These are phyloP conservation scores for Diloba caeruleocephala DNA, from an alignment of 2,888 invertebrate genomes.

Conservation along the genomic window DNA sequence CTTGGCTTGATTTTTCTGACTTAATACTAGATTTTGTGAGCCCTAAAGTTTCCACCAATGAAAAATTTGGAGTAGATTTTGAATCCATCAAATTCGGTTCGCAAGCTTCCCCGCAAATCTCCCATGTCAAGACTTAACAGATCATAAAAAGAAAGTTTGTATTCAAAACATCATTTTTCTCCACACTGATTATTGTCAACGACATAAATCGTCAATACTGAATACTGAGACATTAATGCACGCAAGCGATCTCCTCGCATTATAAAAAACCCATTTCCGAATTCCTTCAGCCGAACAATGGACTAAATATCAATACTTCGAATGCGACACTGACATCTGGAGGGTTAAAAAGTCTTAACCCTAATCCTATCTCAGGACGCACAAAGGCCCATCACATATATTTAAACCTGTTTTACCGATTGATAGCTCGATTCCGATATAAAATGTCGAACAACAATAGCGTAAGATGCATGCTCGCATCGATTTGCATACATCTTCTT, in stretches of 20 bases:
- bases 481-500: constrained; percentile 86
- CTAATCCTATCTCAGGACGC: constrained; percentile 78
- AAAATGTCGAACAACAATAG: constrained; percentile 78
- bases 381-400: constrained; percentile 78
- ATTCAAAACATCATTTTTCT: constrained; percentile 58
- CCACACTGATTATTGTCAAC: constrained; percentile 55
- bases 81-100: not conserved
- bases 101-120: constrained; percentile 12
- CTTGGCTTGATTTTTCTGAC: not conserved
- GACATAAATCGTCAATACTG: constrained; percentile 59
- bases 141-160: constrained; percentile 53
- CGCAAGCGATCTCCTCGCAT: constrained; percentile 63
- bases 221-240: constrained; percentile 69
- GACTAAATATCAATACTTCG: constrained; percentile 75
- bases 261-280: constrained; percentile 83
- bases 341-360: constrained; percentile 74
- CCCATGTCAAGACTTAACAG: constrained; percentile 41
- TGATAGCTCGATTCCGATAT: constrained; percentile 83
- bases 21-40: no score
- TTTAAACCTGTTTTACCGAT: constrained; percentile 87
- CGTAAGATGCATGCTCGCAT: constrained; percentile 68
- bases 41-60: not conserved
- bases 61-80: no score
- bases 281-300: constrained; percentile 70
- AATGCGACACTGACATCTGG: constrained; percentile 83